These are phyloP conservation scores for Cataglyphis cursor DNA, from an alignment of 2,888 invertebrate species.

Conservation along the genomic window DNA sequence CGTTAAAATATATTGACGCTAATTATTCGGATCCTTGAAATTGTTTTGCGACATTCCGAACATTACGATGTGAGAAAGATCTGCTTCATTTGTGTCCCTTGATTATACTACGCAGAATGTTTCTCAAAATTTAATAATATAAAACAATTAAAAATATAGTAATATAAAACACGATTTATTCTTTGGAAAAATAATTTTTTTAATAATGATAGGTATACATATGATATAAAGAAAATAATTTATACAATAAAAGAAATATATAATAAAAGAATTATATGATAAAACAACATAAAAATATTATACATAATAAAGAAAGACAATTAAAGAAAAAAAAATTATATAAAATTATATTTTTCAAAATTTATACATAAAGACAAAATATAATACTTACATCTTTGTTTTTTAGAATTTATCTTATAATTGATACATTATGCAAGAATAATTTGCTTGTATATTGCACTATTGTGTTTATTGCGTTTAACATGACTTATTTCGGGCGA, in stretches of 20 bases:
- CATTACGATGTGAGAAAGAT: constrained; percentile 28
- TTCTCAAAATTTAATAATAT: background rate
- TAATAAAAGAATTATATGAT: background rate
- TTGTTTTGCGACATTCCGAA: constrained; percentile 11
- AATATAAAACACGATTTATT: background rate
- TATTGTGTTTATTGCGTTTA: background rate
- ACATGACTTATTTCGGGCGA: background rate
- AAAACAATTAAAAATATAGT: background rate
- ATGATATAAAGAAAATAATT: background rate
- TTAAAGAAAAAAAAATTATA: too few species aligned
- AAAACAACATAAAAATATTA: background rate
- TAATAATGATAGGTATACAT: background rate
- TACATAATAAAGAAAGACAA: background rate
- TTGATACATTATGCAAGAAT: background rate
- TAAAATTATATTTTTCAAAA: background rate
- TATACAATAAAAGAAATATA: background rate
- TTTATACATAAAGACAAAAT: background rate
- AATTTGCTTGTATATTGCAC: background rate
- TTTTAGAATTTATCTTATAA: background rate
- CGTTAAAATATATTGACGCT: constrained; percentile 51
- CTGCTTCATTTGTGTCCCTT: background rate
- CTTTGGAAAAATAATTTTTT: background rate
- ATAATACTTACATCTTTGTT: background rate
- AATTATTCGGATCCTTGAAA: constrained; percentile 35
- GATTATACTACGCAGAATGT: background rate